Percentiles rank a stretch among this genome's conserved stretches.
Evolutionary conservation across 1,140 invertebrate genomes (phyloP).

Genomic region (Panagrolaimus sp.): DNA sequence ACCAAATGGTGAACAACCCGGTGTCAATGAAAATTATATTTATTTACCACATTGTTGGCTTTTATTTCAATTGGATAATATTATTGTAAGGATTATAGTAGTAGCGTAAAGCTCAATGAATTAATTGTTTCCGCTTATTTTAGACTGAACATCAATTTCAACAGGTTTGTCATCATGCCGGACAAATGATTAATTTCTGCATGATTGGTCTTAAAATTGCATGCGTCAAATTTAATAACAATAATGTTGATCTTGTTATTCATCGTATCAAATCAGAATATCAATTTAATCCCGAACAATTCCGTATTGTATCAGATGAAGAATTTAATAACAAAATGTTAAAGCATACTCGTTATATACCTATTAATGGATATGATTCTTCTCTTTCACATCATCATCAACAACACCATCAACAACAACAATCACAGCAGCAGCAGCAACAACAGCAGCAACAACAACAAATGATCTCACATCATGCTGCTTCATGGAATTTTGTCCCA

Average conservation of each 20-base stretch:
- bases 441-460: too few relatives aligned
- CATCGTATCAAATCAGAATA: constrained; percentile 21
- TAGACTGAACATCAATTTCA: constrained; percentile 23
- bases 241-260: constrained; percentile 16
- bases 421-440: too few relatives aligned
- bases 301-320: constrained; percentile 19
- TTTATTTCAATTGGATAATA: neutral
- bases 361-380: too few relatives aligned
- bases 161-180: constrained; percentile 13
- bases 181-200: constrained; percentile 14
- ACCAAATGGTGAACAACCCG: neutral
- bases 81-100: constrained; percentile 9
- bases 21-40: neutral
- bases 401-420: too few relatives aligned
- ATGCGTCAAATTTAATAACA: constrained; percentile 17
- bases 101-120: neutral
- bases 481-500: too few relatives aligned
- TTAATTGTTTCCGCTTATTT: too few relatives aligned
- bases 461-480: too few relatives aligned
- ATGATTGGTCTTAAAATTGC: constrained; percentile 21
- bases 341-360: neutral
- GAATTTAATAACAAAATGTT: constrained; percentile 24
- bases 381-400: too few relatives aligned
- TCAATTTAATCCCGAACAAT: constrained; percentile 15
- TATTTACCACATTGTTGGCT: neutral